phyloP scores from a whole-genome alignment of 2,888 invertebrate species.

The Diogma glabrata region DNA sequence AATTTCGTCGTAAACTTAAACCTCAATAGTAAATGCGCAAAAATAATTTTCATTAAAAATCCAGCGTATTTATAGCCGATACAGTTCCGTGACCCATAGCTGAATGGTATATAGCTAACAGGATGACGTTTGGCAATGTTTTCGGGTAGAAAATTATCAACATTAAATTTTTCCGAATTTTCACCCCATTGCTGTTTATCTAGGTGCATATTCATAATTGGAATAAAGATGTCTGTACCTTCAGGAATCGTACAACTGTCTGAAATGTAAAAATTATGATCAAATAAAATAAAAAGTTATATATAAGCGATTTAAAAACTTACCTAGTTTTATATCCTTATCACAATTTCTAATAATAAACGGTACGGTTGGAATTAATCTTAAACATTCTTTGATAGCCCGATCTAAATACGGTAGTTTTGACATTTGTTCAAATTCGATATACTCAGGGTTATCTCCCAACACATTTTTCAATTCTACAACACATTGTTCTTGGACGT shows the following conservation, averaged over 20 bases:
- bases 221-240: slow-evolving; percentile 1
- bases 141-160: slow-evolving; percentile 2
- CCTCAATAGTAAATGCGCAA: neutral
- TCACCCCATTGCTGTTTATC: neutral
- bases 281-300: too few relatives aligned
- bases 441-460: neutral
- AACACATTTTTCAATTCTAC: neutral
- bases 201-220: neutral
- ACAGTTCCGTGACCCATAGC: slow-evolving; percentile 2
- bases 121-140: neutral
- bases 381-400: neutral
- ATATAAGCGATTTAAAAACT: too few relatives aligned
- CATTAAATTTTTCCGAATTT: neutral
- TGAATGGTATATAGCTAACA: neutral
- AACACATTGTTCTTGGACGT: neutral
- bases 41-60: neutral
- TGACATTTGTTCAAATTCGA: neutral
- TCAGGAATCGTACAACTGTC: neutral
- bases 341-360: neutral
- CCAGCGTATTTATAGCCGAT: neutral
- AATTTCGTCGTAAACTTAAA: slow-evolving; percentile 1
- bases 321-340: slow-evolving; percentile 2
- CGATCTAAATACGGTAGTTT: slow-evolving; percentile 2
- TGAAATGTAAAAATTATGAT: too few relatives aligned
- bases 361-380: neutral